These are phyloP conservation scores for Eupithecia centaureata DNA, from an alignment of 2,888 invertebrate genomes.

Conservation along the genomic window DNA sequence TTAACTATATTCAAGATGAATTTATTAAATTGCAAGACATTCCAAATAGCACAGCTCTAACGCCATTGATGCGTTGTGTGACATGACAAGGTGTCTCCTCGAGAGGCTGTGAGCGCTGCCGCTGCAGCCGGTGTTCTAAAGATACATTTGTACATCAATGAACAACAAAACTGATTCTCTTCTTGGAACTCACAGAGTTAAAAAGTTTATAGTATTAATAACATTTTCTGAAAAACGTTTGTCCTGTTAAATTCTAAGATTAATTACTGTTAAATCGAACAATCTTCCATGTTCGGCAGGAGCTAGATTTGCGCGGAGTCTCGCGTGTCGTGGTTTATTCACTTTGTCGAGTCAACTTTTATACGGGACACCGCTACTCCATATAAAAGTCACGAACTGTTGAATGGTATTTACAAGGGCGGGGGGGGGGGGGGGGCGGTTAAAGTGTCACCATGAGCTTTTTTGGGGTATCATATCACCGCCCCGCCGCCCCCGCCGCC, in stretches of 20 bases:
- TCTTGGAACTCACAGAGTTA: no score
- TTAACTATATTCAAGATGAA: not conserved
- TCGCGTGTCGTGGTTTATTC: not conserved
- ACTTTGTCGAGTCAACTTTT: constrained; percentile 9
- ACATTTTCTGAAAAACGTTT: no score
- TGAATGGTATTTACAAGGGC: constrained; percentile 21
- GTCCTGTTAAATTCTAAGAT: no score
- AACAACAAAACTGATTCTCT: no score
- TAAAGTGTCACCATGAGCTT: not conserved
- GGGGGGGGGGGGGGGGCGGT: no score
- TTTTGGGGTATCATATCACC: not conserved
- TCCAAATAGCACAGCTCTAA: not conserved
- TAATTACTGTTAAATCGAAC: no score
- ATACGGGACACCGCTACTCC: constrained; percentile 27
- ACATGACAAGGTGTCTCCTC: not conserved
- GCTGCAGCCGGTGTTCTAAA: no score
- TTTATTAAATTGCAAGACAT: not conserved
- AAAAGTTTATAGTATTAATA: no score
- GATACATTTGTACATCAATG: no score
- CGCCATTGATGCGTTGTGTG: not conserved
- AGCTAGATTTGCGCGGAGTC: no score
- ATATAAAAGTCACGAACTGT: constrained; percentile 22
- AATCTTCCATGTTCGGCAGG: no score
- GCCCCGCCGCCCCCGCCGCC: not conserved
- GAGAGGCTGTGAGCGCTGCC: not conserved